A percentile compares a stretch with the other conserved stretches of the same genome.
Conservation (phyloP, 2,113 vertebrate species). For the Cardinalis cardinalis region DNA sequence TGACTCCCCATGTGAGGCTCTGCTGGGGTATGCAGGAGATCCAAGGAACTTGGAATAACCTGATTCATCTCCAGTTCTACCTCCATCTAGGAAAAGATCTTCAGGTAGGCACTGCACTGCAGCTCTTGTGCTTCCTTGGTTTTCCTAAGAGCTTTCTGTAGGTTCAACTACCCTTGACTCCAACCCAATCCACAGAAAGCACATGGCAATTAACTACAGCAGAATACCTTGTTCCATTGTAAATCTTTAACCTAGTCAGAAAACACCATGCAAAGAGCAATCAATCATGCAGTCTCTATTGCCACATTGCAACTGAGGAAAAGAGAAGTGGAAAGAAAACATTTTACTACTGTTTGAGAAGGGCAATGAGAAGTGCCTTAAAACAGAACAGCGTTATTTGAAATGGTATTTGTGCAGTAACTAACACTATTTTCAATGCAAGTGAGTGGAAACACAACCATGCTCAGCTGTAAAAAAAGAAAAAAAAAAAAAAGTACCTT, state of each 20-base stretch:
- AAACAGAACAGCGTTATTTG: background rate
- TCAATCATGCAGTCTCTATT: background rate
- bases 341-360: background rate
- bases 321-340: background rate
- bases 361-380: background rate
- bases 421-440: background rate
- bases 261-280: background rate
- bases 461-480: background rate
- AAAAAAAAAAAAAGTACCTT: background rate
- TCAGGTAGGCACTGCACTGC: background rate
- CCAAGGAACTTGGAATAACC: background rate
- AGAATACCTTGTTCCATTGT: background rate
- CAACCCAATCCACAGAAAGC: background rate
- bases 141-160: background rate
- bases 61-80: background rate
- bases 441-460: constrained; percentile 1
- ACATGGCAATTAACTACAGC: background rate
- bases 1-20: background rate
- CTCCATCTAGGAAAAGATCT: background rate
- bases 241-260: background rate
- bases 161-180: background rate
- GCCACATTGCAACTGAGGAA: background rate
- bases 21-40: background rate
- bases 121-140: accelerated
- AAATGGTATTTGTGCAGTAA: background rate